Percentiles rank a stretch among this genome's conserved stretches.
These are phyloP conservation scores for Podocnemis expansa DNA, from an alignment of 2,113 vertebrate species.

Conservation along the genomic window DNA sequence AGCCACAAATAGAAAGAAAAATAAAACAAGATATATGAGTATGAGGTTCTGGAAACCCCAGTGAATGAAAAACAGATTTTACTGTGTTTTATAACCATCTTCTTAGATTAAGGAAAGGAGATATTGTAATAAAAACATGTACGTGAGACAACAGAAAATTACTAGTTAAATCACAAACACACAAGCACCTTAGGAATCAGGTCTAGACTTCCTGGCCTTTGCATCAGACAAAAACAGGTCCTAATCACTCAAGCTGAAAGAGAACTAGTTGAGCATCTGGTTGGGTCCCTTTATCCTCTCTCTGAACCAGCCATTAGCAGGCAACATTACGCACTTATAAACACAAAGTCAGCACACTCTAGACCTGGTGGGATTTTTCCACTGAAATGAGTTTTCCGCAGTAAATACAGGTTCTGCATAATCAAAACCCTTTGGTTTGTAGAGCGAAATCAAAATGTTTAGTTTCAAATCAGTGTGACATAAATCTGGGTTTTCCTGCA, in stretches of 20 bases:
- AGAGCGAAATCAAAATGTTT: background rate
- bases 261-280: background rate
- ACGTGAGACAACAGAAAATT: background rate
- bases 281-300: background rate
- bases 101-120: constrained; percentile 15
- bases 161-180: background rate
- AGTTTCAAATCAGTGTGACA: background rate
- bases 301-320: background rate
- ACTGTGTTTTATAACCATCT: constrained; percentile 39
- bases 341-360: background rate
- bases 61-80: constrained; percentile 59
- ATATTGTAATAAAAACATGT: constrained; percentile 39
- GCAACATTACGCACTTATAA: background rate
- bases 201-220: background rate
- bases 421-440: background rate
- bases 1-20: constrained; percentile 71
- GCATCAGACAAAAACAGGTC: background rate
- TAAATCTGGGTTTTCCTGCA: background rate
- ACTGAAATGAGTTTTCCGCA: background rate
- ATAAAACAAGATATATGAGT: constrained; percentile 49
- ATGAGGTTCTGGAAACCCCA: constrained; percentile 41
- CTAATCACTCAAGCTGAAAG: background rate
- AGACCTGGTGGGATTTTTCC: background rate
- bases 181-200: background rate
- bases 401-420: background rate